Evolutionary conservation across 2,888 invertebrate genomes (phyloP), one percentile per base, ranked within the genome.

Genomic region (Protula sp.): DNA sequence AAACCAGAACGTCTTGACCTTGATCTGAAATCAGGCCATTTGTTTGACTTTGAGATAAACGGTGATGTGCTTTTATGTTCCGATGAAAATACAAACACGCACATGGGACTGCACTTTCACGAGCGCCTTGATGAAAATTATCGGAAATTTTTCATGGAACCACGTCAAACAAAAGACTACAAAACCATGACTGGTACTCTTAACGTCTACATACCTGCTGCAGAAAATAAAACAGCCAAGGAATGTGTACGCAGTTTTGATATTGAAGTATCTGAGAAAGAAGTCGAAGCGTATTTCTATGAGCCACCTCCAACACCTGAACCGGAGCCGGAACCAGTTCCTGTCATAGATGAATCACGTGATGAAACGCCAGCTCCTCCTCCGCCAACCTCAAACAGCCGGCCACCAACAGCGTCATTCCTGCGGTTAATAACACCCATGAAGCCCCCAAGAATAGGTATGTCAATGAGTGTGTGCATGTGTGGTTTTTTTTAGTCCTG

Each of bases 81-180:
- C 2, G 63, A 63, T 14, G 65, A 63, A 27, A 19, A 54, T 2
- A 58, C 56, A 19, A 47, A 31, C 47, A 29, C 19, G 26, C 30
- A 55, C 47, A 51, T 55, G 45, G 54, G 50, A 0, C 50, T 66
- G 0, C 54, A 54, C 47, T 68, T 50, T 47, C 73, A 72, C 59
- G 70, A 71, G 51, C 64, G 70, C 54, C 64, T 78, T 30, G 71
- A 70, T 5, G 76, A 77, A 52, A 74, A 74, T 58, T 77, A 73
- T 66, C 67, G 74, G 50, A 63, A 70, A 29, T 77, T 77, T 65
- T 64, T 65, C n/a, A 68, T 78, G 26, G 73, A 74, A 62, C 79
- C 78, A 67, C 65, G 58, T 68, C 66, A 1, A 67, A 68, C 28
- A 28, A 28, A 4, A 19, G 9, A 24, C 52, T 71, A 71, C 54